Evolutionary conservation across 1,140 invertebrate genomes (phyloP).

Genomic region (Leptinotarsa texana): DNA sequence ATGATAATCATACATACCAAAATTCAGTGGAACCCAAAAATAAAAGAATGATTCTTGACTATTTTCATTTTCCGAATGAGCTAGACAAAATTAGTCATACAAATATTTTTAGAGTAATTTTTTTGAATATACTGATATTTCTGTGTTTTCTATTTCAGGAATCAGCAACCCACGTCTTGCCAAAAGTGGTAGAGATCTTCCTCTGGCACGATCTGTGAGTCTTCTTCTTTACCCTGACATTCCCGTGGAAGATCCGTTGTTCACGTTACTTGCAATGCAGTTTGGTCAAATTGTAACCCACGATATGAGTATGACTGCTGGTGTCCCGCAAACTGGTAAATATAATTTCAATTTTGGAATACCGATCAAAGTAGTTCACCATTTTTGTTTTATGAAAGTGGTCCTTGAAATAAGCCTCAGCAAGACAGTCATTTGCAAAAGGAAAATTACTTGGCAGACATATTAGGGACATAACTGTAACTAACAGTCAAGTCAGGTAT

Average conservation of each 20-base stretch:
- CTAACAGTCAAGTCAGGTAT: too few relatives aligned
- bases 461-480: too few relatives aligned
- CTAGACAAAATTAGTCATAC: background rate
- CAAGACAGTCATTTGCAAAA: too few relatives aligned
- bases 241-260: constrained; percentile 66
- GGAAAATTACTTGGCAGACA: too few relatives aligned
- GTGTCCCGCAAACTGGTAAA: constrained; percentile 73
- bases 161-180: constrained; percentile 67
- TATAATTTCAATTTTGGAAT: background rate
- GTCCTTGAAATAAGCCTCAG: too few relatives aligned
- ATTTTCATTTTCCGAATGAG: too few relatives aligned
- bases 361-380: too few relatives aligned
- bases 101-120: background rate
- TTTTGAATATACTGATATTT: background rate
- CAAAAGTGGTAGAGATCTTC: constrained; percentile 65
- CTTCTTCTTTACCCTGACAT: constrained; percentile 69
- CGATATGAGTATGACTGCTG: constrained; percentile 79
- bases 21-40: too few relatives aligned
- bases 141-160: constrained; percentile 55
- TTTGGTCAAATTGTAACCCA: constrained; percentile 88
- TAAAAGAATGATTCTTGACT: too few relatives aligned
- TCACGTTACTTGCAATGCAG: constrained; percentile 78
- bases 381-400: too few relatives aligned
- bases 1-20: too few relatives aligned
- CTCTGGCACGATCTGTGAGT: constrained; percentile 72